phyloP scores from a whole-genome alignment of 2,113 vertebrate species.

The Hemibagrus wyckioides region DNA sequence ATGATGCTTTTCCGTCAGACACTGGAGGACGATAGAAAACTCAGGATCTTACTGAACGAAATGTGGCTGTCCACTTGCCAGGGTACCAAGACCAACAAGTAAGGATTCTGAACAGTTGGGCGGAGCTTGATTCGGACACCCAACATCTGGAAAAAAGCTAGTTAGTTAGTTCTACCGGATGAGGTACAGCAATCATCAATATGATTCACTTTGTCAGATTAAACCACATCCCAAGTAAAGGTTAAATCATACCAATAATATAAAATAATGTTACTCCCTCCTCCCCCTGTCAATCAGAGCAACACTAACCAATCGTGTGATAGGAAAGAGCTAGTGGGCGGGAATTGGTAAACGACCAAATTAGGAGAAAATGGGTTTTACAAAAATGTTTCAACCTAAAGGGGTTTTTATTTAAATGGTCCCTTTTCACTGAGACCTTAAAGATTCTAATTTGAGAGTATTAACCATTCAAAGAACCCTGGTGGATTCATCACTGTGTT shows the following conservation, averaged over 20 bases:
- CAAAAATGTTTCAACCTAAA: background rate
- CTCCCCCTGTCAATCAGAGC: background rate
- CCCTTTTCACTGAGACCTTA: background rate
- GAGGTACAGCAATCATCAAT: background rate
- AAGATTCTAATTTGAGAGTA: background rate
- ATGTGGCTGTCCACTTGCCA: background rate
- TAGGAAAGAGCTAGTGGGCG: background rate
- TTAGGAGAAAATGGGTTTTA: background rate
- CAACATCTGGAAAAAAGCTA: background rate
- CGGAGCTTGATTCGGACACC: background rate
- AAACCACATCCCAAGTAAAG: background rate
- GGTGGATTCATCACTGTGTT: background rate
- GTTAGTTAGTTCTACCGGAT: background rate
- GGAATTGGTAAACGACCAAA: background rate
- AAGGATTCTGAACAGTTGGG: background rate
- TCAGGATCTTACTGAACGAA: background rate
- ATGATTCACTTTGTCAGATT: background rate
- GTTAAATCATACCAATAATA: background rate
- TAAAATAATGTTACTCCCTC: background rate
- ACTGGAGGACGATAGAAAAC: background rate
- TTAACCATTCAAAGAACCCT: background rate
- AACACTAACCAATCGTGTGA: background rate
- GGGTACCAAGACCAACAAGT: background rate
- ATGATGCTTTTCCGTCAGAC: background rate
- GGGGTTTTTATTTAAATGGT: background rate